A percentile compares a stretch with the other conserved stretches of the same genome.
Conservation (phyloP, 2,797 vertebrate species). For the Halcyon smyrnensis region DNA sequence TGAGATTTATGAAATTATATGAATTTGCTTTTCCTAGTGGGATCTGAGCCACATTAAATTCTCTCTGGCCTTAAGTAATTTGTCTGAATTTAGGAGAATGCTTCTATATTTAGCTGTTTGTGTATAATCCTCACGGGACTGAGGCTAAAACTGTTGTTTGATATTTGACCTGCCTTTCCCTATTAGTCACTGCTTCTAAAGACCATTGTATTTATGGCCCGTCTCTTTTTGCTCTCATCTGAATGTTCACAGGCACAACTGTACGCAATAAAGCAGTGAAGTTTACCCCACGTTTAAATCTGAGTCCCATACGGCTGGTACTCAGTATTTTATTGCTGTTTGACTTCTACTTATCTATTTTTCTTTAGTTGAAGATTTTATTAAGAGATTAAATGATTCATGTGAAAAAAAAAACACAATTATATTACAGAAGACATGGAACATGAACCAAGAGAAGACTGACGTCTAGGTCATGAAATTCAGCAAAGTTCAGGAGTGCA, state of each 20-base stretch:
- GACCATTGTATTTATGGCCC: not conserved
- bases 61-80: slow-evolving; percentile 10
- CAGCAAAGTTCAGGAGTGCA: not conserved
- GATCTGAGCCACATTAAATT: not conserved
- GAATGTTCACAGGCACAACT: not conserved
- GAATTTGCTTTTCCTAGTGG: not conserved
- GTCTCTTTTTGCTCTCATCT: not conserved
- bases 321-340: not conserved
- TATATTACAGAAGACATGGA: not conserved
- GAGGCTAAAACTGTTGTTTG: not conserved
- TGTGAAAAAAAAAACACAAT: not conserved
- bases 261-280: not conserved
- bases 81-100: slow-evolving; percentile 27
- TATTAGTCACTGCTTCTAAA: slow-evolving; percentile 19
- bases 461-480: not conserved
- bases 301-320: not conserved
- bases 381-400: not conserved
- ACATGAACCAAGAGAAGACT: not conserved
- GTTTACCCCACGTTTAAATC: not conserved
- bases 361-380: not conserved
- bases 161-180: slow-evolving; percentile 35
- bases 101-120: slow-evolving; percentile 15
- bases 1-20: not conserved
- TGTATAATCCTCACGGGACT: not conserved
- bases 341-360: not conserved